These are phyloP conservation scores for Zygaena filipendulae DNA, from an alignment of 2,888 invertebrate species.

Conservation along the genomic window DNA sequence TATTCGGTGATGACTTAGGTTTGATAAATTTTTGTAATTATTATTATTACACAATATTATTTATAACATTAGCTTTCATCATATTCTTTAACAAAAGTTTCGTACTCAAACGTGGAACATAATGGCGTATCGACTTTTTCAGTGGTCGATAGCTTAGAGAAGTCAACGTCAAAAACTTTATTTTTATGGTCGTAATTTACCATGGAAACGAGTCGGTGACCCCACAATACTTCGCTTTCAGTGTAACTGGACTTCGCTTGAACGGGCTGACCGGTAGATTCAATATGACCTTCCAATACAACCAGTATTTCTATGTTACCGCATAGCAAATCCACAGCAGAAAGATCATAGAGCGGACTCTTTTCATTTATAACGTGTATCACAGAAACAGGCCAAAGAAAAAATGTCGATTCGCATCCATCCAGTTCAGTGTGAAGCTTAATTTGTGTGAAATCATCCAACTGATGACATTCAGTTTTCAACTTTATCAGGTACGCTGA, in stretches of 20 bases:
- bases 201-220: constrained; percentile 84
- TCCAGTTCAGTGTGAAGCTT: constrained; percentile 82
- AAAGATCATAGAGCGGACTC: constrained; percentile 90
- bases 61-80: too few species aligned
- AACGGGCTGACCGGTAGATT: constrained; percentile 86
- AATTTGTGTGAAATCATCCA: constrained; percentile 83
- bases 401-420: constrained; percentile 90
- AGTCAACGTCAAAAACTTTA: constrained; percentile 85
- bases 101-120: constrained; percentile 79
- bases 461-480: constrained; percentile 78
- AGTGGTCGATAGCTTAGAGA: constrained; percentile 87
- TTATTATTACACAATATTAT: too few species aligned
- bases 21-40: too few species aligned
- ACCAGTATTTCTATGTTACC: constrained; percentile 90
- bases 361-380: constrained; percentile 87
- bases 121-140: constrained; percentile 87
- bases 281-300: constrained; percentile 89
- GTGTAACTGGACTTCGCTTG: constrained; percentile 87
- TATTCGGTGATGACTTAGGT: too few species aligned
- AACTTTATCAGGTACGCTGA: constrained; percentile 85
- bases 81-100: constrained; percentile 28
- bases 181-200: constrained; percentile 77
- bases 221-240: constrained; percentile 86
- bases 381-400: constrained; percentile 96
- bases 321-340: constrained; percentile 87